phyloP scores from a whole-genome alignment of 2,113 vertebrate genomes.

The Gadus macrocephalus region DNA sequence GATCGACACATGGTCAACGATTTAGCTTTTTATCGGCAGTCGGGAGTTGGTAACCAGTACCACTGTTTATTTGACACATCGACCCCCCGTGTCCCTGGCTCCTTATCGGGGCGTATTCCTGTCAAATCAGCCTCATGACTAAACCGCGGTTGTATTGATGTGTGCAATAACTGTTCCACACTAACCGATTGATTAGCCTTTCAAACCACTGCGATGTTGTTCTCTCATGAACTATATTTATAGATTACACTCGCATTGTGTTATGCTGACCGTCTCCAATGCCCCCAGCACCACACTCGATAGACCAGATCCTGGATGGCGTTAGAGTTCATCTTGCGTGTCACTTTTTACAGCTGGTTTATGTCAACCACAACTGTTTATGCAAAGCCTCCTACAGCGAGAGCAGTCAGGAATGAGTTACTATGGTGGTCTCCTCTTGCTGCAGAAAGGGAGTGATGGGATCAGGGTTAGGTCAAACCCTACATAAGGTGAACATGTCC shows the following conservation, averaged over 20 bases:
- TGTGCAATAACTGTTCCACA: not conserved
- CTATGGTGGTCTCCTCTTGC: slow-evolving; percentile 26
- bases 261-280: not conserved
- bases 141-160: not conserved
- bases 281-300: not conserved
- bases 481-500: no score
- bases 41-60: no score
- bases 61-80: no score
- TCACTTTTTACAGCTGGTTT: slow-evolving; percentile 35
- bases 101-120: slow-evolving; percentile 26
- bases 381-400: slow-evolving; percentile 28
- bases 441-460: slow-evolving; percentile 21
- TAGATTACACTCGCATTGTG: not conserved
- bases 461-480: slow-evolving; percentile 8
- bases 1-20: no score
- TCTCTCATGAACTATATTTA: not conserved
- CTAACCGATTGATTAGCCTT: not conserved
- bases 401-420: slow-evolving; percentile 33
- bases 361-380: slow-evolving; percentile 44
- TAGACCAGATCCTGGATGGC: slow-evolving; percentile 4
- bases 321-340: slow-evolving; percentile 8
- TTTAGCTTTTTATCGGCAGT: no score
- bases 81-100: no score
- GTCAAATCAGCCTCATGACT: not conserved
- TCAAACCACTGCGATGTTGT: not conserved